phyloP scores from a whole-genome alignment of 2,113 vertebrate species.

The Sorex fumeus region DNA sequence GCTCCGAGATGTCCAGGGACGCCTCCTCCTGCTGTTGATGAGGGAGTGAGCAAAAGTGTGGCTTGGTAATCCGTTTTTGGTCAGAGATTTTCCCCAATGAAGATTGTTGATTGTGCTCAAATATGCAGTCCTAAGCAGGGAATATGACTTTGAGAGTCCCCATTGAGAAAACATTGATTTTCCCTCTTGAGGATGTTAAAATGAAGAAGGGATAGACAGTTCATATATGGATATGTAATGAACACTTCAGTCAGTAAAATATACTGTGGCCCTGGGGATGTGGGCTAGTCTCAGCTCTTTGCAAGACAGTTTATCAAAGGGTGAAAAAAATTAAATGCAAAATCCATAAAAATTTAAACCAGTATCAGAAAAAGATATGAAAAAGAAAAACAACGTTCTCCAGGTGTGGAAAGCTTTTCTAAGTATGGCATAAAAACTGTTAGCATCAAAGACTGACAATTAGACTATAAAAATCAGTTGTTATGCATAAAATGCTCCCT shows the following conservation, averaged over 20 bases:
- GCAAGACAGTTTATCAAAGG: background rate
- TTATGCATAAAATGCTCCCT: background rate
- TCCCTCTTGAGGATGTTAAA: too few species aligned
- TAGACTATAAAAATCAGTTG: conserved; percentile 44
- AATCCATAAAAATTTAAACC: conserved; percentile 8
- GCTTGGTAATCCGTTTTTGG: background rate
- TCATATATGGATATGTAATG: too few species aligned
- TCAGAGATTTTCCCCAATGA: background rate
- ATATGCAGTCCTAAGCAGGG: background rate
- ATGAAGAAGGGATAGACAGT: too few species aligned
- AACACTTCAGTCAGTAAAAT: too few species aligned
- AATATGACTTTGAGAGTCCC: background rate
- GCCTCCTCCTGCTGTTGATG: background rate
- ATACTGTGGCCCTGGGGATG: background rate
- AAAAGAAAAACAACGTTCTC: conserved; percentile 3
- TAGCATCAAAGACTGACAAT: background rate
- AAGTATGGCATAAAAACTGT: background rate
- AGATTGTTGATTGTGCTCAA: background rate
- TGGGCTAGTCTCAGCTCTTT: background rate
- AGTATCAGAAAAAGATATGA: background rate
- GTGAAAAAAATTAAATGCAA: background rate
- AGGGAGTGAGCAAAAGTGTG: background rate
- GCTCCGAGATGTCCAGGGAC: background rate
- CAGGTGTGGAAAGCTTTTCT: conserved; percentile 5
- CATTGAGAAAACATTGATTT: background rate